Evolutionary conservation across 2,113 vertebrate species (phyloP).

Genomic region (Rostratula benghalensis): DNA sequence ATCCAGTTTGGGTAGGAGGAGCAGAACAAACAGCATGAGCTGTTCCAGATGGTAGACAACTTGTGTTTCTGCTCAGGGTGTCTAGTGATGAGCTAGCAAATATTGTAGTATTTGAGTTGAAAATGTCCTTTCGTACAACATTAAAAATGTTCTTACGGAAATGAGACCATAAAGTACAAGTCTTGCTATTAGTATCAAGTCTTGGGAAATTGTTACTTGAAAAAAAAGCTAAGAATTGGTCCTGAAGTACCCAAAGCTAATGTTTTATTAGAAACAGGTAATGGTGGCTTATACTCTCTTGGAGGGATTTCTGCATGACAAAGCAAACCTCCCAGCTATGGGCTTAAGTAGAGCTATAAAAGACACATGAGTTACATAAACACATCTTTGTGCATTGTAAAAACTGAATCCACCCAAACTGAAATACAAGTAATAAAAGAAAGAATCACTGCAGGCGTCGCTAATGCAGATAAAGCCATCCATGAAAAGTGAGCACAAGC

Average conservation of each 20-base stretch:
- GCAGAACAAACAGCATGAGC: not conserved
- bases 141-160: not conserved
- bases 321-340: not conserved
- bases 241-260: not conserved
- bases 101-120: not conserved
- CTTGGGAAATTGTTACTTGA: not conserved
- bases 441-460: not conserved
- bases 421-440: not conserved
- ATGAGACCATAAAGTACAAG: not conserved
- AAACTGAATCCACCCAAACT: not conserved
- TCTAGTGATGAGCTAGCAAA: constrained; percentile 31
- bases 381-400: not conserved
- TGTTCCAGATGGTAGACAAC: constrained; percentile 43
- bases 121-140: not conserved
- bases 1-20: not conserved
- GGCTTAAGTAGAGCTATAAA: not conserved
- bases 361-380: not conserved
- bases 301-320: not conserved
- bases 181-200: not conserved
- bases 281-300: not conserved
- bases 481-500: not conserved
- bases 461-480: fast-evolving
- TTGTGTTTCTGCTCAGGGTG: constrained; percentile 16
- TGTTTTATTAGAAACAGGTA: not conserved
- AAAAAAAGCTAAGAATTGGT: not conserved